Conservation (phyloP, 2,113 vertebrate genomes). For the Ardeotis arabs region DNA sequence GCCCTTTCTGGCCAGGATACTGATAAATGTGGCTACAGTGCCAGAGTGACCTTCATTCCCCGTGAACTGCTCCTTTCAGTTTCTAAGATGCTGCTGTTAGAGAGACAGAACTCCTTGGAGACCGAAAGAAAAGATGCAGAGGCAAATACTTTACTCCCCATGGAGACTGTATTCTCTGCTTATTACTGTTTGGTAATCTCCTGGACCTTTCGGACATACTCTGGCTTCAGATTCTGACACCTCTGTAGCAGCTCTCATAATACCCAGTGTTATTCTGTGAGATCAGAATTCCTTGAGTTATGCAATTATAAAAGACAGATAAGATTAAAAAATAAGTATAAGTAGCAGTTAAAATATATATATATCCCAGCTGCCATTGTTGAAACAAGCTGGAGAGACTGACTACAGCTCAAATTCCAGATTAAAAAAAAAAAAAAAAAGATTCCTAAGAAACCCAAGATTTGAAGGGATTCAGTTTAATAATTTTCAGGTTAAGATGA, state of each 20-base stretch:
- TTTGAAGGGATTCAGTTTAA: not conserved
- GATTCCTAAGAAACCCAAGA: not conserved
- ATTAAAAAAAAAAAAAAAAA: not conserved
- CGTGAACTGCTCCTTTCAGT: constrained; percentile 52
- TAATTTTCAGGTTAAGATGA: not conserved
- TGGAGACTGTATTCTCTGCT: constrained; percentile 10
- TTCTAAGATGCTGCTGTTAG: constrained; percentile 45
- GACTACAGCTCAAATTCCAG: not conserved
- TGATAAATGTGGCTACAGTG: constrained; percentile 26
- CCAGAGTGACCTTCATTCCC: constrained; percentile 28
- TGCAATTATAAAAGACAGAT: not conserved
- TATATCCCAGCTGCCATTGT: not conserved
- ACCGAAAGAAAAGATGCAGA: constrained; percentile 48
- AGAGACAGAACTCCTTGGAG: constrained; percentile 63
- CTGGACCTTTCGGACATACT: not conserved
- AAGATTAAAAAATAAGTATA: not conserved
- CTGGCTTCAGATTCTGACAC: not conserved
- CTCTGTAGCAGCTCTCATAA: rapidly evolving
- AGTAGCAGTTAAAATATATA: not conserved
- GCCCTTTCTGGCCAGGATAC: constrained; percentile 2
- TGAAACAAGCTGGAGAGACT: not conserved
- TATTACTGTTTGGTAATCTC: constrained; percentile 5
- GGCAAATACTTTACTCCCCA: constrained; percentile 36
- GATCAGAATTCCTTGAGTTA: not conserved
- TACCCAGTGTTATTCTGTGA: not conserved